Percentiles rank a stretch among this genome's conserved stretches.
Evolutionary conservation across 2,888 invertebrate species (phyloP).

Genomic region (Ceriagrion tenellum): DNA sequence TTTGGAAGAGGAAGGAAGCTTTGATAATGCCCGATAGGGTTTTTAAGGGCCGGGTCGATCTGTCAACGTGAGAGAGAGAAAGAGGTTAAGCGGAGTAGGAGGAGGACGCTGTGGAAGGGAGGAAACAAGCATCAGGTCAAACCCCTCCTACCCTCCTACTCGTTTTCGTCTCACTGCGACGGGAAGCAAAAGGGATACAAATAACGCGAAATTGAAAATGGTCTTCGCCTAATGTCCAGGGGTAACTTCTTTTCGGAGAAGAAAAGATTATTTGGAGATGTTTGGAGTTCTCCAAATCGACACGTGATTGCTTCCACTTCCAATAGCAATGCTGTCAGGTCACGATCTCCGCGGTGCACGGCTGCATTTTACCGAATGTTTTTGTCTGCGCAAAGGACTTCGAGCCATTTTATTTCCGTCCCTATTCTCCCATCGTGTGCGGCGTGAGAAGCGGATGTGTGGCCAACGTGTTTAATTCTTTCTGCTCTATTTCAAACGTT

Average conservation of each 20-base stretch:
- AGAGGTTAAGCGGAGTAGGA: neutral
- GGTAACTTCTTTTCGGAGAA: neutral
- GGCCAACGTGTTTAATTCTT: neutral
- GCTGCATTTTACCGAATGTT: neutral
- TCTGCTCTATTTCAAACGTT: neutral
- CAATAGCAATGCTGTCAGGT: neutral
- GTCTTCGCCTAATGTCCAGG: neutral
- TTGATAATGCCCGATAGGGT: constrained; percentile 56
- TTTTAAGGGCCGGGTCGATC: neutral
- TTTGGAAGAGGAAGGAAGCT: constrained; percentile 9
- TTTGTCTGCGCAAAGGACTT: neutral
- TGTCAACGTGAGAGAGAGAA: neutral
- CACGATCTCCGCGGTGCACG: neutral
- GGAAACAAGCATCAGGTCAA: neutral
- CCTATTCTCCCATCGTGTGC: neutral
- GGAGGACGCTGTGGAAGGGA: neutral
- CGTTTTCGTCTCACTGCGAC: neutral
- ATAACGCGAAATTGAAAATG: constrained; percentile 1
- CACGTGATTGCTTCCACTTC: neutral
- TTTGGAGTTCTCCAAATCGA: neutral
- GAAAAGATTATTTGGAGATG: neutral
- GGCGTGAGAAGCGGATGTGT: neutral
- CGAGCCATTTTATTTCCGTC: neutral
- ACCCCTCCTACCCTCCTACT: neutral
- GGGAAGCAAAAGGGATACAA: constrained; percentile 22